Base-by-base conservation (phyloP, 2,888 invertebrate species). In the Lepas anatifera region DNA sequence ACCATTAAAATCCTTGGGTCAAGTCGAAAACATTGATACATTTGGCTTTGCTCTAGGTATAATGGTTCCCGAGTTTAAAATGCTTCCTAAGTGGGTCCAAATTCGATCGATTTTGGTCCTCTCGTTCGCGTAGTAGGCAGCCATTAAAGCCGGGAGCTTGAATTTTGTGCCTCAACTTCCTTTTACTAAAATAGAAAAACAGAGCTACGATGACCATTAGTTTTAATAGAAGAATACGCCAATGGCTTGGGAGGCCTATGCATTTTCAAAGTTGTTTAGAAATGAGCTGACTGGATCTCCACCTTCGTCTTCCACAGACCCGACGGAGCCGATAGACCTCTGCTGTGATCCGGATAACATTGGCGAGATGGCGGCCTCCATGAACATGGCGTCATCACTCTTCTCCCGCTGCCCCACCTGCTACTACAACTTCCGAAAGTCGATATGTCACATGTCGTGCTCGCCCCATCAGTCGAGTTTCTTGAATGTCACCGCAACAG, bases 391-490 rank as follows among this genome's bases (percentile, higher is more conserved):
- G 0, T 86, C 86, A 58, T 83, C 85, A 78, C 83, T 95, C 72
- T 81, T 96, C 37, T 82, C 83, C 58, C 83, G 93, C 69, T 98
- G 97, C 80, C 95, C 95, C 0, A 87, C 91, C 0, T 98, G 97
- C 79, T 84, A 89, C 80, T 83, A 85, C 74, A 96, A 96, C 82
- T 88, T 96, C 78, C 82, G 87, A 48, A 83, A 87, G 73, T 88
- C 92, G 75, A 85, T 94, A 75, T 97, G 97, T 79, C 87, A 86
- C 70, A 84, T 94, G 79, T 90, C 93, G 0, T 97, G 97, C 79
- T 84, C 86, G 25, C 86, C 89, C 0, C 78, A 83, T 3, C 95
- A 96, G 79, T 87, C 88, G 72, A 81, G 84, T 35, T 95, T 88
- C 79, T 77, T 92, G 41, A 83, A 86, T 70, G 84, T 88, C 3